Conservation (phyloP, 2,113 vertebrate species). For the Carollia perspicillata region DNA sequence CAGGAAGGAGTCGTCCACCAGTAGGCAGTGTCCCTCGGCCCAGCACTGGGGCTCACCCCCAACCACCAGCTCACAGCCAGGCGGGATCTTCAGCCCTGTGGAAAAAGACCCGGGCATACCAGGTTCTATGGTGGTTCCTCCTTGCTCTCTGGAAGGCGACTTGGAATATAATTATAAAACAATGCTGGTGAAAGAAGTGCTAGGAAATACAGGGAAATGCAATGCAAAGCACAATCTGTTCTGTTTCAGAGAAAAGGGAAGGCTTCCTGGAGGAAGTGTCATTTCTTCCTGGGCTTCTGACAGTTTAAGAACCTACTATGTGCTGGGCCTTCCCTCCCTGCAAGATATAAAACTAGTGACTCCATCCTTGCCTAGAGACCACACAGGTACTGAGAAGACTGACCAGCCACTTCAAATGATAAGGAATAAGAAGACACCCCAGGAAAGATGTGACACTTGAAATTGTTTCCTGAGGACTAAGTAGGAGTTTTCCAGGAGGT, state of each 20-base stretch:
- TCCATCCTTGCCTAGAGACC: background rate
- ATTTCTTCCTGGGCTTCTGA: background rate
- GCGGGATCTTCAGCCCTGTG: constrained; percentile 77
- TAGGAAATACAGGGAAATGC: background rate
- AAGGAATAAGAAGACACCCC: background rate
- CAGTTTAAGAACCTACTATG: background rate
- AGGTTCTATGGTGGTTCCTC: background rate
- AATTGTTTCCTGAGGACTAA: background rate
- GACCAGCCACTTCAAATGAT: background rate
- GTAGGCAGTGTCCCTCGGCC: constrained; percentile 79
- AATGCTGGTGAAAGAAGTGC: background rate
- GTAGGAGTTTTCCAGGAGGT: background rate
- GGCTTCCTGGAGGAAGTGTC: background rate
- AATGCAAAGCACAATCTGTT: background rate
- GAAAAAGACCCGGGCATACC: background rate
- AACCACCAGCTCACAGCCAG: constrained; percentile 78
- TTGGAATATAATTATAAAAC: background rate
- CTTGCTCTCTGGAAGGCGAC: background rate
- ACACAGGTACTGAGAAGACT: background rate
- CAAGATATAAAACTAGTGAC: background rate
- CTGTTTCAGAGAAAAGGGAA: background rate
- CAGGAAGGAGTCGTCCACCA: constrained; percentile 80
- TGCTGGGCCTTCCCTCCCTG: background rate
- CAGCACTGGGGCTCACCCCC: constrained; percentile 81
- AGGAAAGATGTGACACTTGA: background rate